These are phyloP conservation scores for Scatophagus argus DNA, from an alignment of 2,113 vertebrate species.

Conservation along the genomic window DNA sequence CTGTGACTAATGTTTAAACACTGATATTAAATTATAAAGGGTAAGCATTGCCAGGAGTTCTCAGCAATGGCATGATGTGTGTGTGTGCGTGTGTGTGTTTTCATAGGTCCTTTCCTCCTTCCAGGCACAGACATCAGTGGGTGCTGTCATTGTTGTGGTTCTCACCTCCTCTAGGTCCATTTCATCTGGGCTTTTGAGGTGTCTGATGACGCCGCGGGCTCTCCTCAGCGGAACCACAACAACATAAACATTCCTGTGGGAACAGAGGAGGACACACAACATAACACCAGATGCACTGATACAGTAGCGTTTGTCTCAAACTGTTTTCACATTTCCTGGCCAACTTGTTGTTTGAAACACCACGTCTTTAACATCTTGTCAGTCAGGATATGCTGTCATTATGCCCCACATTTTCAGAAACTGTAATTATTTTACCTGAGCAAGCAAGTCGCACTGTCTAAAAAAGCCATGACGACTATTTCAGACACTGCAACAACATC, in stretches of 20 bases:
- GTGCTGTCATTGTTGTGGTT: slow-evolving; percentile 37
- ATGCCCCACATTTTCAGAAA: neutral
- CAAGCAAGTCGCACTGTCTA: neutral
- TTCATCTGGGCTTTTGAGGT: slow-evolving; percentile 93
- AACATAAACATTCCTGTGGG: slow-evolving; percentile 91
- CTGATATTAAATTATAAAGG: slow-evolving; percentile 45
- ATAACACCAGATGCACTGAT: slow-evolving; percentile 19
- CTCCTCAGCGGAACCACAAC: slow-evolving; percentile 95
- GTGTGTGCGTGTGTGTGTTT: slow-evolving; percentile 34
- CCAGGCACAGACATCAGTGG: slow-evolving; percentile 42
- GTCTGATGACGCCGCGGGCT: slow-evolving; percentile 88
- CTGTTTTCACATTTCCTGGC: slow-evolving; percentile 1
- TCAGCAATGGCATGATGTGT: slow-evolving; percentile 21
- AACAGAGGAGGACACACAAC: slow-evolving; percentile 40
- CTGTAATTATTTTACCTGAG: neutral
- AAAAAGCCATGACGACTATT: neutral
- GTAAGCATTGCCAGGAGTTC: slow-evolving; percentile 46
- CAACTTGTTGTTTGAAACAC: neutral
- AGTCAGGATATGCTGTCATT: neutral
- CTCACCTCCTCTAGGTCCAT: slow-evolving; percentile 98
- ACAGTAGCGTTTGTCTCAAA: neutral
- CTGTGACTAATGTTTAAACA: slow-evolving; percentile 49
- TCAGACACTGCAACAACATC: neutral
- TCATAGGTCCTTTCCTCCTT: slow-evolving; percentile 38
- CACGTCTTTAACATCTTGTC: neutral